Base-by-base conservation (phyloP, 2,888 invertebrate genomes). In the Eilema griseolum region DNA sequence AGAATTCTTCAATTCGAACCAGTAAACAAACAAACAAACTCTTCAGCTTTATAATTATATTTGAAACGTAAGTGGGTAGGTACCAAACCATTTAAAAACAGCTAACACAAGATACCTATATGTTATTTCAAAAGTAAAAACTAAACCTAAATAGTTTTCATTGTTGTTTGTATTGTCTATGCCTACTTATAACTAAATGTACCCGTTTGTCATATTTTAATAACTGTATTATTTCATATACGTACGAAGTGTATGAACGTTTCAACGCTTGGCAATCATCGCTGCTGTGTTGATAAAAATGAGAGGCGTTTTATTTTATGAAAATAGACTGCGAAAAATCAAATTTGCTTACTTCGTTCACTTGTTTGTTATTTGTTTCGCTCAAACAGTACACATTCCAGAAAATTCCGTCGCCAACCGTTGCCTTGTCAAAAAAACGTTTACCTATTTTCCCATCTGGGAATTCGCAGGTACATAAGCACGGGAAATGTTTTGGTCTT, bases 341-440 rank as follows among this genome's bases (percentile, higher is more conserved):
- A 72, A 78, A 71, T 69, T 72, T 72, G 24, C 37, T 64, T 33
- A 26, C 33, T 61, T n/a, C 59, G 37, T 46, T 70, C 52, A 14
- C 31, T 73, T 78, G 80, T 76, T 74, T 75, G 69, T 79, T 79
- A 69, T 79, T 76, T 78, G 66, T 70, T 46, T 67, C 57, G 61
- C 61, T 62, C 70, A 77, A 82, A 76, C 75, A 76, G 75, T 74
- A 69, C 61, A 28, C 61, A 61, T 72, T 52, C 61, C 62, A 66
- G 67, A 71, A 76, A 71, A 80, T 69, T 31, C 46, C 24, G 46
- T 33, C 59, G 16, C 26, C 56, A 66, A 28, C 33, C 37, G 61
- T 65, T 62, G 31, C 28, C 59, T 59, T 31, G 62, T 61, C 33
- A 61, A 69, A 76, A 69, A 76, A 75, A 70, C 31, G 24, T 70